Evolutionary conservation across 2,888 invertebrate species (phyloP).

Genomic region (Spatulosminthurus flaviceps): DNA sequence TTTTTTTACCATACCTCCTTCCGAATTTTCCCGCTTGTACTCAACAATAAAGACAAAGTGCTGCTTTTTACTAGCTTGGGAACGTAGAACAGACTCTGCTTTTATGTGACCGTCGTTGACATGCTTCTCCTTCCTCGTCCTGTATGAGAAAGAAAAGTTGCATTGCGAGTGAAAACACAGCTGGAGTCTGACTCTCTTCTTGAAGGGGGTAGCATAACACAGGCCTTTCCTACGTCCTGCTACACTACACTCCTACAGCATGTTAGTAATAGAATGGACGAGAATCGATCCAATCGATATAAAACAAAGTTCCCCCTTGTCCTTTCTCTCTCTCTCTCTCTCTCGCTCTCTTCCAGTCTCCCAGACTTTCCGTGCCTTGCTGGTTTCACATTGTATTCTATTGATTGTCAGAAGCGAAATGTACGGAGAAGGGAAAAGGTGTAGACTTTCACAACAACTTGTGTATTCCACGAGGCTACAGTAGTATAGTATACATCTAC

Average conservation of each 20-base stretch:
- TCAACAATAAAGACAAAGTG: conserved; percentile 11
- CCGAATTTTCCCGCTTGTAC: neutral
- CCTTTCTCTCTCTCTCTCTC: too few relatives aligned
- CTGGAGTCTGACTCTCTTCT: conserved; percentile 5
- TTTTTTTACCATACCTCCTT: neutral
- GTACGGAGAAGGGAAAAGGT: neutral
- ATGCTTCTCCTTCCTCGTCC: neutral
- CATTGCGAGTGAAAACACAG: conserved; percentile 18
- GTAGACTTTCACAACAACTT: conserved; percentile 5
- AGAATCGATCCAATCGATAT: conserved; percentile 22
- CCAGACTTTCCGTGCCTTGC: neutral
- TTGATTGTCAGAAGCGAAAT: conserved; percentile 1
- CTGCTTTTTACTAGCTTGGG: neutral
- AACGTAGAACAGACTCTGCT: neutral
- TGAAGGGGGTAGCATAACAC: too few relatives aligned
- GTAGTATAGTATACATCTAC: too few relatives aligned
- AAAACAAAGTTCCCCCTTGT: conserved; percentile 31
- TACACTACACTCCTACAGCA: neutral
- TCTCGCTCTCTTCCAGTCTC: neutral
- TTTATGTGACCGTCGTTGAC: conserved; percentile 10
- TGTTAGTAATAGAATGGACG: neutral
- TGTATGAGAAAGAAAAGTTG: neutral
- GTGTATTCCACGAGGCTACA: neutral
- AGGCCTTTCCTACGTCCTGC: too few relatives aligned
- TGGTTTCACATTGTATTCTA: neutral